These are phyloP conservation scores for Herminia tarsipennalis DNA, from an alignment of 2,888 invertebrate genomes.

Conservation along the genomic window DNA sequence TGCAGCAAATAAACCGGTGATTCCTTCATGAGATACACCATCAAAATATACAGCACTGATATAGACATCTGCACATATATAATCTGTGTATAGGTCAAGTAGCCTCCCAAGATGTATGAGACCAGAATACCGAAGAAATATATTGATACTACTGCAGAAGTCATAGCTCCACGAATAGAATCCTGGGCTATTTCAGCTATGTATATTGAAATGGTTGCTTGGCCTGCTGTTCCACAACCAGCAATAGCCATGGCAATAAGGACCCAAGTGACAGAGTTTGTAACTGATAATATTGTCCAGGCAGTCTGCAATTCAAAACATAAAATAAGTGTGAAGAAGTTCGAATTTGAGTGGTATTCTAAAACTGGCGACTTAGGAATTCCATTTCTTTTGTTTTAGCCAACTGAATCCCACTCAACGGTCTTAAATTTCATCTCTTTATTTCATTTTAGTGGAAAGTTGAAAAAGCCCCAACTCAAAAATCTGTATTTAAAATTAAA, in stretches of 20 bases:
- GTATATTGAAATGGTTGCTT: slow-evolving; percentile 63
- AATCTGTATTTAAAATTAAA: too few species aligned
- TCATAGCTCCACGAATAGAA: slow-evolving; percentile 62
- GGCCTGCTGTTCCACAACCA: slow-evolving; percentile 67
- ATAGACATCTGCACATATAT: slow-evolving; percentile 57
- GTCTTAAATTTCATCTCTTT: too few species aligned
- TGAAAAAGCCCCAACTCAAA: too few species aligned
- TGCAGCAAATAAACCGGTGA: slow-evolving; percentile 68
- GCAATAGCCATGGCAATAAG: slow-evolving; percentile 53
- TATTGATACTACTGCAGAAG: slow-evolving; percentile 56
- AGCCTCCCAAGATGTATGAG: slow-evolving; percentile 65
- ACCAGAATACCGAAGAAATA: slow-evolving; percentile 65
- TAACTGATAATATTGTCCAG: slow-evolving; percentile 60
- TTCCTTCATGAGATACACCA: slow-evolving; percentile 60
- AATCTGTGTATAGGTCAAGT: slow-evolving; percentile 59
- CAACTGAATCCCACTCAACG: too few species aligned
- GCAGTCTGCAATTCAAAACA: slow-evolving; percentile 49
- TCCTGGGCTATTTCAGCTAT: slow-evolving; percentile 69
- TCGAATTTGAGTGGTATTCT: not conserved
- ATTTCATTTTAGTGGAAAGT: too few species aligned
- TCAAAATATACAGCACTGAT: slow-evolving; percentile 59
- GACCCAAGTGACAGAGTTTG: slow-evolving; percentile 52
- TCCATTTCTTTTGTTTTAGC: too few species aligned
- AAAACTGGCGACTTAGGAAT: too few species aligned
- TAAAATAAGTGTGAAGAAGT: not conserved